These are phyloP conservation scores for Sarcophilus harrisii DNA, from an alignment of 2,797 vertebrate species.

Conservation along the genomic window DNA sequence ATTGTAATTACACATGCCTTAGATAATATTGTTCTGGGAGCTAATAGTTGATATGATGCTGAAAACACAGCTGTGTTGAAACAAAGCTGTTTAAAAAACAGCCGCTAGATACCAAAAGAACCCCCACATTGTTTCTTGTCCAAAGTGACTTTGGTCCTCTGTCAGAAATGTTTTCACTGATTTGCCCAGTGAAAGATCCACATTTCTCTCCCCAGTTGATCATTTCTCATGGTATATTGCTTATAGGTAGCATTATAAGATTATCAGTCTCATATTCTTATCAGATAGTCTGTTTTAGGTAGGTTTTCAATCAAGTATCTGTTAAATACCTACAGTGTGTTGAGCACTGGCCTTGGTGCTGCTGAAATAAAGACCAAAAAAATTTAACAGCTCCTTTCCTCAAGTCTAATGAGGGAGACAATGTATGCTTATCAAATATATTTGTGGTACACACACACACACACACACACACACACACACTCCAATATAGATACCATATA, in stretches of 20 bases:
- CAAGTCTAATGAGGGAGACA: not conserved
- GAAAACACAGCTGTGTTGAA: constrained; percentile 1
- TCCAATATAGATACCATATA: too few species aligned
- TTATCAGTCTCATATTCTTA: not conserved
- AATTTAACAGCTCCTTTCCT: not conserved
- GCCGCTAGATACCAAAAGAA: not conserved
- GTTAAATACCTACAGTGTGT: not conserved
- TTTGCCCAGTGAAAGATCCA: not conserved
- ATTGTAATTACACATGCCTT: not conserved
- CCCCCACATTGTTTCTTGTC: not conserved
- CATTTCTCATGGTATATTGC: not conserved
- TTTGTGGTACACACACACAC: not conserved
- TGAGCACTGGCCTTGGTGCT: not conserved
- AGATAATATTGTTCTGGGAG: not conserved
- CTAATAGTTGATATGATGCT: not conserved
- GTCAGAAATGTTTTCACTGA: not conserved
- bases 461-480: too few species aligned
- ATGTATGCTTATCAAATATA: too few species aligned
- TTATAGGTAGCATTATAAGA: not conserved
- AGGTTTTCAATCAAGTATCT: not conserved
- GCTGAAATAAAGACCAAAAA: not conserved
- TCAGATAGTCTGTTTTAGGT: not conserved
- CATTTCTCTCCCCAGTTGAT: not conserved
- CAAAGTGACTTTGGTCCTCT: not conserved
- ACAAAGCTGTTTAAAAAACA: not conserved